Percentiles rank a stretch among this genome's conserved stretches.
These are phyloP conservation scores for Meliscaeva auricollis DNA, from an alignment of 2,888 invertebrate species.

Conservation along the genomic window DNA sequence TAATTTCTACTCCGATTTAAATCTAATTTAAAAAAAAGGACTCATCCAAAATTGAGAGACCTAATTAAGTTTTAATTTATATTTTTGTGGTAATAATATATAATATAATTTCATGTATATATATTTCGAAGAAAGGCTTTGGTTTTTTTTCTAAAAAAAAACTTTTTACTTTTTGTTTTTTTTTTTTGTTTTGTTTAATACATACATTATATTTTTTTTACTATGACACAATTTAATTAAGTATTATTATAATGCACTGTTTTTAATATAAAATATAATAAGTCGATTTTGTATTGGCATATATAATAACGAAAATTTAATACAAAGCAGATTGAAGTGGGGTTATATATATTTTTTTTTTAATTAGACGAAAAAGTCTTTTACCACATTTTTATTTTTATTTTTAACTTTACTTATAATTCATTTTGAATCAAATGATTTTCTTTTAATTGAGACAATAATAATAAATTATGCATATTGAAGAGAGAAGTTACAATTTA, in stretches of 20 bases:
- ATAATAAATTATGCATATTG: too few relatives aligned
- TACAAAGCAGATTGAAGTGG: too few relatives aligned
- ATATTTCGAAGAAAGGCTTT: constrained; percentile 73
- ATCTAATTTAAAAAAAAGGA: constrained; percentile 69
- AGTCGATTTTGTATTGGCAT: neutral
- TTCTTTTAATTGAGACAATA: too few relatives aligned
- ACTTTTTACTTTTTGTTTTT: constrained; percentile 18
- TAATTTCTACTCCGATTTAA: constrained; percentile 67
- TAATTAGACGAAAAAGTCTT: too few relatives aligned
- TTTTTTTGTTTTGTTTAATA: constrained; percentile 43
- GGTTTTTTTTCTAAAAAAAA: constrained; percentile 48
- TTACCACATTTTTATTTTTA: too few relatives aligned
- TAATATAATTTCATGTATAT: constrained; percentile 50
- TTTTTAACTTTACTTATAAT: too few relatives aligned
- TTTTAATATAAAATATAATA: constrained; percentile 9
- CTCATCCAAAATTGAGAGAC: constrained; percentile 66
- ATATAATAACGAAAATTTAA: neutral
- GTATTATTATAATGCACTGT: constrained; percentile 26
- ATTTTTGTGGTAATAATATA: constrained; percentile 43
- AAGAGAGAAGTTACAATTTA: too few relatives aligned
- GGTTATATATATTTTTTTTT: too few relatives aligned
- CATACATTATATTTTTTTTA: constrained; percentile 7
- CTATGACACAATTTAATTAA: constrained; percentile 17
- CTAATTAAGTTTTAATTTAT: constrained; percentile 55
- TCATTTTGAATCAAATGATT: too few relatives aligned